Evolutionary conservation across 2,888 invertebrate genomes (phyloP).

Genomic region (Scaptodrosophila latifasciaeformis): DNA sequence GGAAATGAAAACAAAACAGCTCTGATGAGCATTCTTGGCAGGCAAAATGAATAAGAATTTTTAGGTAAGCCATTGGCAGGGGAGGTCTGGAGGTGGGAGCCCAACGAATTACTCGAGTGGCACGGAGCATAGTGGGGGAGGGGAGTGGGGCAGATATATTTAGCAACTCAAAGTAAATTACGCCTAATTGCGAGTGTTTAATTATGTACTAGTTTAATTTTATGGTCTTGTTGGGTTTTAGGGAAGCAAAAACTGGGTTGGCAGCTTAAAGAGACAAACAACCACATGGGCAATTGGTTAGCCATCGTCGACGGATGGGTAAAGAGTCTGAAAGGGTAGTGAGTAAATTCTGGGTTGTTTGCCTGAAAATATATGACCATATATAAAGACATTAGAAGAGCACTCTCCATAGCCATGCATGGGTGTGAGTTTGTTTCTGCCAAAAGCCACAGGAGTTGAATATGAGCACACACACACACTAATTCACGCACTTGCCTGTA

Average conservation of each 20-base stretch:
- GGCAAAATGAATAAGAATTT: no score
- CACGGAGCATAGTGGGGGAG: neutral
- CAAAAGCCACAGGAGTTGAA: neutral
- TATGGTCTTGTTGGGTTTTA: slow-evolving; percentile 60
- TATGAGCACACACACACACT: slow-evolving; percentile 12
- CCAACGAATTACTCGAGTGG: no score
- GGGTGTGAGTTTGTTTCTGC: neutral
- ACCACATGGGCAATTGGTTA: neutral
- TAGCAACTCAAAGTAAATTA: slow-evolving; percentile 62
- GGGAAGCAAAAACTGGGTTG: slow-evolving; percentile 5
- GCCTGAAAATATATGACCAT: slow-evolving; percentile 37
- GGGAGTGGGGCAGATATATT: slow-evolving; percentile 18
- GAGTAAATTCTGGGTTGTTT: slow-evolving; percentile 14
- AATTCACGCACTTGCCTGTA: slow-evolving; percentile 6
- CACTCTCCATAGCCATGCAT: slow-evolving; percentile 2
- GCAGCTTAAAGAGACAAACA: neutral
- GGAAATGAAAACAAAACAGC: neutral
- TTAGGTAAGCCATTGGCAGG: no score
- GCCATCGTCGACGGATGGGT: neutral
- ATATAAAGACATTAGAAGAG: slow-evolving; percentile 52
- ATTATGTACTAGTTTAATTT: slow-evolving; percentile 72
- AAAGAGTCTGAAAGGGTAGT: neutral
- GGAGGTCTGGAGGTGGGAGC: no score
- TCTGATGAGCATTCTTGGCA: no score
- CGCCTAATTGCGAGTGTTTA: slow-evolving; percentile 72